Evolutionary conservation across 2,113 vertebrate species (phyloP).

Genomic region (Cercocebus atys): DNA sequence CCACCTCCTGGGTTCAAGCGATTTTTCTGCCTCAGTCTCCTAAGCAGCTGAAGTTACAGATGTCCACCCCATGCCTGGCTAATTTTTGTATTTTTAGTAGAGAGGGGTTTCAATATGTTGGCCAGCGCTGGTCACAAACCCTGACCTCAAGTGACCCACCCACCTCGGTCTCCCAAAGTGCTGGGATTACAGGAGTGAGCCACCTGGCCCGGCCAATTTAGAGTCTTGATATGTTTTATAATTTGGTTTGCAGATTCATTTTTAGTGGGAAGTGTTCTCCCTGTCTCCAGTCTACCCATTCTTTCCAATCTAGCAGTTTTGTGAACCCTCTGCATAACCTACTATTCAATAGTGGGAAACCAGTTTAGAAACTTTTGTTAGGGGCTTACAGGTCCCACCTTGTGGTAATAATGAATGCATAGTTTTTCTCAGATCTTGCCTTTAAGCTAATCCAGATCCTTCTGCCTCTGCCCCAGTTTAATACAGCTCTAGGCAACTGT

Average conservation of each 20-base stretch:
- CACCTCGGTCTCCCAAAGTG: no score
- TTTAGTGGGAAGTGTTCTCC: not conserved
- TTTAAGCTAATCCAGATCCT: not conserved
- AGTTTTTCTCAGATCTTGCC: not conserved
- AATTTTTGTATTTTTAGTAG: no score
- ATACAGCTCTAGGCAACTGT: not conserved
- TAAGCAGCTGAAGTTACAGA: no score
- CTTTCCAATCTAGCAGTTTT: not conserved
- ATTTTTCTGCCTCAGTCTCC: no score
- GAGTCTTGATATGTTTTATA: not conserved
- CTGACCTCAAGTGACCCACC: no score
- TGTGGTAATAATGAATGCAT: not conserved
- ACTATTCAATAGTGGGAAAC: not conserved
- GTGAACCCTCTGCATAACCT: not conserved
- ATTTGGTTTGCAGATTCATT: not conserved
- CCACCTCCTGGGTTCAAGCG: no score
- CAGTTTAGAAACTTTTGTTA: not conserved
- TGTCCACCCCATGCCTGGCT: no score
- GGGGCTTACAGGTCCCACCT: not conserved
- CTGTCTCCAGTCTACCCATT: not conserved
- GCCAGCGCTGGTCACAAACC: no score
- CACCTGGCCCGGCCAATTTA: not conserved
- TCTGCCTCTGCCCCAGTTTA: not conserved
- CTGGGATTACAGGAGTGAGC: no score
- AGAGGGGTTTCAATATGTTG: no score